Base-by-base conservation (phyloP, 2,888 invertebrate species). In the Eristalinus aeneus region DNA sequence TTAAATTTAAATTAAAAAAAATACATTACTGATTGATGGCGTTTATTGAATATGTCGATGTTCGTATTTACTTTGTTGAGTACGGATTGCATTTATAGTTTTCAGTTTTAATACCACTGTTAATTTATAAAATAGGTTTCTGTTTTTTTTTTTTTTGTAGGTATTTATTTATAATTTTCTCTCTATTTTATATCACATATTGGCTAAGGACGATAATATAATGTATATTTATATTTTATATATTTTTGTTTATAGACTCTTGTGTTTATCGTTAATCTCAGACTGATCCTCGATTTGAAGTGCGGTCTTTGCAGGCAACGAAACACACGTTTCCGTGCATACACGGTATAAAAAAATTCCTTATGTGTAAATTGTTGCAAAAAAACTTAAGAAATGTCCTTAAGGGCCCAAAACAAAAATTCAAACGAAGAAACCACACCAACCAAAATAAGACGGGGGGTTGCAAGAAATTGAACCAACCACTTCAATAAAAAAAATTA, bases 131-230 rank as follows among this genome's bases (percentile, higher is more conserved):
- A 65, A 65, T 78, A 34, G n/a, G 60, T 22, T 67, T 36, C 20
- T 39, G 9, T 6, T 54, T 16, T 32, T 12, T 32, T 20, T n/a
- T 27, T 8, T 68, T 79, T 54, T 39, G 69, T 69, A 53, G 65
- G 63, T 68, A 73, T 46, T 73, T 75, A 2, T 46, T 10, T 23
- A 23, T 23, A 23, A 22, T 56, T 56, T 23, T 27, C 12, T 87
- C 32, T 81, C 81, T 82, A 88, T 76, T 87, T 87, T 78, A 87
- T 88, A 88, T 88, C 88, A 88, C 88, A 88, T 85, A 76, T 87
- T 69, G 88, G 88, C 88, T 87, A 88, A 86, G 86, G 88, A 88
- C 80, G 83, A 86, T 87, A 76, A 77, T 65, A 73, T 60, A 76
- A 32, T 75, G 67, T 65, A 67, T 60, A 67, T 31, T 39, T 61